Percentiles rank a stretch among this genome's conserved stretches.
Conservation (phyloP, 2,797 vertebrate genomes). For the Microhierax caerulescens region DNA sequence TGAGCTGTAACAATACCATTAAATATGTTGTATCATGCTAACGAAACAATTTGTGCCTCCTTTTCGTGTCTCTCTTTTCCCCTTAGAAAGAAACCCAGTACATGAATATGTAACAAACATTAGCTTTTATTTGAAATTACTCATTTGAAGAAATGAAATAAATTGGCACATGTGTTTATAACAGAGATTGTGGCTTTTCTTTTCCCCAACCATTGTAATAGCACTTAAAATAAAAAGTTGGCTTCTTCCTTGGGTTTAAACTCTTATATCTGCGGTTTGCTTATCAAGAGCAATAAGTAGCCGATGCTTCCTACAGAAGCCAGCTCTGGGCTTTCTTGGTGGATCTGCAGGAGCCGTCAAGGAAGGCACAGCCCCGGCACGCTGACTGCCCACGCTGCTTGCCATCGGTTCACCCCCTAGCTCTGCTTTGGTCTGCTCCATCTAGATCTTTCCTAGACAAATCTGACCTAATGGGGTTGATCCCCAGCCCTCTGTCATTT, state of each 20-base stretch:
- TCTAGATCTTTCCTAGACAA: neutral
- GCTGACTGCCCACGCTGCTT: neutral
- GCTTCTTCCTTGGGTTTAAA: neutral
- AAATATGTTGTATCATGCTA: constrained; percentile 15
- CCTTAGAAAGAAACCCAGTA: neutral
- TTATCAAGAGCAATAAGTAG: neutral
- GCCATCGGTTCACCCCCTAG: fast-evolving
- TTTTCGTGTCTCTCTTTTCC: neutral
- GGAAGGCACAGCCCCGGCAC: neutral
- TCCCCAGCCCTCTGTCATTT: neutral
- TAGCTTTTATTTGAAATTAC: neutral
- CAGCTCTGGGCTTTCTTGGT: neutral
- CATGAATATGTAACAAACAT: neutral
- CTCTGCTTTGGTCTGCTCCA: neutral
- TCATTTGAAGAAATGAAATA: neutral
- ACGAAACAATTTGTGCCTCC: neutral
- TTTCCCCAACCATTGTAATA: neutral
- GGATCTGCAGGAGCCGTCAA: fast-evolving
- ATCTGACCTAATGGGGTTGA: neutral
- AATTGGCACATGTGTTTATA: neutral
- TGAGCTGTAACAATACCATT: constrained; percentile 2
- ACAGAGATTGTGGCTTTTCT: neutral
- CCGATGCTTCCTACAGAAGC: neutral
- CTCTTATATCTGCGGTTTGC: neutral
- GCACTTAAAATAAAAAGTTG: neutral